Conservation (phyloP, 92 coral and sea anemone genomes). For the Pocillopora meandrina region DNA sequence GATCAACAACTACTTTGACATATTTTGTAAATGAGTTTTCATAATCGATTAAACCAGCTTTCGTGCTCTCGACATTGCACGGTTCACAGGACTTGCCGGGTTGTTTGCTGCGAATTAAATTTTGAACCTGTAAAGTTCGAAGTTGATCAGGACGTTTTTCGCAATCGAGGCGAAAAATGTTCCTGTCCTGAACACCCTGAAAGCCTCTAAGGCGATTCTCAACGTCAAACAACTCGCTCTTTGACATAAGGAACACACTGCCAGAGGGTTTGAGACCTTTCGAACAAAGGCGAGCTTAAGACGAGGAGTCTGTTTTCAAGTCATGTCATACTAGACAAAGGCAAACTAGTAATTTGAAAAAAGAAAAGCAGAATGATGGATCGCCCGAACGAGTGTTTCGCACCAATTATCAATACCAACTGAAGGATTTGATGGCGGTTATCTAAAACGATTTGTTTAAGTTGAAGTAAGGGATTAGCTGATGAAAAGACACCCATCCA, state of each 20-base stretch:
- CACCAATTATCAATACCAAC: constrained; percentile 2
- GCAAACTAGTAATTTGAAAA: constrained; percentile 4
- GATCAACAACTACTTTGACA: not conserved
- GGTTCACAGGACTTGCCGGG: not conserved
- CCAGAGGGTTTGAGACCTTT: constrained; percentile 10
- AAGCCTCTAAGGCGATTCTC: not conserved
- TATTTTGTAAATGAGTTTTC: constrained; percentile 2
- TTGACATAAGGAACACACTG: not conserved
- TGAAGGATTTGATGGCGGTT: not conserved
- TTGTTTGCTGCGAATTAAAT: no score
- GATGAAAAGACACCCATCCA: constrained; percentile 25
- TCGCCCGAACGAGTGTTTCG: constrained; percentile 5
- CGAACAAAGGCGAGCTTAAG: constrained; percentile 6
- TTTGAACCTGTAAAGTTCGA: no score
- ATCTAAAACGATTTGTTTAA: constrained; percentile 24
- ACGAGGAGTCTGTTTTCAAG: constrained; percentile 15
- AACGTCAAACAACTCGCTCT: not conserved
- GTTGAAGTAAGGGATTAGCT: constrained; percentile 17
- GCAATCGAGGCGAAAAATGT: no score
- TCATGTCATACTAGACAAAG: not conserved
- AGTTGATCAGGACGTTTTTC: no score
- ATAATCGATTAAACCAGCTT: not conserved
- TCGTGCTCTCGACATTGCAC: not conserved
- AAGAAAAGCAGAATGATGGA: not conserved
- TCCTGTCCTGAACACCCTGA: no score